A percentile compares a stretch with the other conserved stretches of the same genome.
Conservation (phyloP, 2,797 vertebrate species). For the Anomalospiza imberbis region DNA sequence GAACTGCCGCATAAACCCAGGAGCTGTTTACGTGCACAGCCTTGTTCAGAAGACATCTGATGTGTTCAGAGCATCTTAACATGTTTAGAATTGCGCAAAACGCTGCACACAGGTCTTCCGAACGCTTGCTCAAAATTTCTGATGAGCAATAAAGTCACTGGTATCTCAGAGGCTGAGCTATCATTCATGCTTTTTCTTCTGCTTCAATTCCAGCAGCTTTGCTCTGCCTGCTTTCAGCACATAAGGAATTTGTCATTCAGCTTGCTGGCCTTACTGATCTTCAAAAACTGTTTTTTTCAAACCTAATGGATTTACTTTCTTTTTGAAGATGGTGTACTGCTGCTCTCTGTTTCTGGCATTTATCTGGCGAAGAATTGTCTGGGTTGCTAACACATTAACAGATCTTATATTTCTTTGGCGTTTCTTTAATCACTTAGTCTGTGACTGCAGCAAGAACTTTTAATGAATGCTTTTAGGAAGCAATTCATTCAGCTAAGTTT, state of each 20-base stretch:
- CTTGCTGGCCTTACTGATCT: background rate
- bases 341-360: conserved; percentile 13
- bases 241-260: background rate
- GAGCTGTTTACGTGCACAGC: rapidly evolving
- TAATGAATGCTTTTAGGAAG: background rate
- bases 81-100: background rate
- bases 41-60: background rate
- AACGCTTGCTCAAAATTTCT: background rate
- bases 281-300: background rate
- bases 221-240: background rate
- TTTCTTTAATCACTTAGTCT: background rate
- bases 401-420: background rate
- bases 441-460: background rate
- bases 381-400: background rate
- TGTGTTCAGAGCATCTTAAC: background rate
- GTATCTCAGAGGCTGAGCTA: background rate
- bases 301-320: background rate
- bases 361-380: background rate
- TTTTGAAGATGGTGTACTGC: background rate
- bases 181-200: background rate
- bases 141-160: background rate
- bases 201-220: background rate
- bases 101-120: rapidly evolving
- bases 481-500: background rate
- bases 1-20: background rate